Percentiles rank a stretch among this genome's conserved stretches.
Evolutionary conservation across 92 coral and sea anemone genomes (phyloP).

Genomic region (Zoanthus solanderi): DNA sequence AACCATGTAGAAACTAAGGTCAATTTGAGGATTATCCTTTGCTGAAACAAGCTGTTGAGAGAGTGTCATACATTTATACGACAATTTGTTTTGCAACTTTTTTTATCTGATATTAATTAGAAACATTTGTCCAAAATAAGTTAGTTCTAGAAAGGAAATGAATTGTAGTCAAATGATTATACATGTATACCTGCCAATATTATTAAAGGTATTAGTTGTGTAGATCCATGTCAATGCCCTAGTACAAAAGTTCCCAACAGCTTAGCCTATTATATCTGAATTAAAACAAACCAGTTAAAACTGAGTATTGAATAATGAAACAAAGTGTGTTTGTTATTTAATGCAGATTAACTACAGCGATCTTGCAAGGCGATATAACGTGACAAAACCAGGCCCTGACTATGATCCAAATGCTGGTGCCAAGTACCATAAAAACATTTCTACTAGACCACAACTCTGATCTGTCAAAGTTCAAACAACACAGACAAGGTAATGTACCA

Average conservation of each 20-base stretch:
- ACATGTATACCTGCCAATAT: no score
- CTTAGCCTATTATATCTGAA: constrained; percentile 1
- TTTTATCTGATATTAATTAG: no score
- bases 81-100: no score
- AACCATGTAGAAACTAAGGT: no score
- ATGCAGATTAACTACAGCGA: constrained; percentile 23
- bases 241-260: not conserved
- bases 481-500: not conserved
- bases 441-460: constrained; percentile 19
- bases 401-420: constrained; percentile 24
- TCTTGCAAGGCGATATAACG: constrained; percentile 2
- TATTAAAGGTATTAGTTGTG: no score
- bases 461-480: not conserved
- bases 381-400: not conserved
- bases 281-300: not conserved
- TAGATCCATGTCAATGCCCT: no score
- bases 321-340: not conserved
- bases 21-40: no score
- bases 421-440: not conserved
- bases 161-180: no score
- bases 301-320: not conserved
- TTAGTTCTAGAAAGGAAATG: no score
- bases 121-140: no score
- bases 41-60: no score
- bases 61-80: no score